These are phyloP conservation scores for Macrobrachium nipponense DNA, from an alignment of 1,140 invertebrate genomes.

Conservation along the genomic window DNA sequence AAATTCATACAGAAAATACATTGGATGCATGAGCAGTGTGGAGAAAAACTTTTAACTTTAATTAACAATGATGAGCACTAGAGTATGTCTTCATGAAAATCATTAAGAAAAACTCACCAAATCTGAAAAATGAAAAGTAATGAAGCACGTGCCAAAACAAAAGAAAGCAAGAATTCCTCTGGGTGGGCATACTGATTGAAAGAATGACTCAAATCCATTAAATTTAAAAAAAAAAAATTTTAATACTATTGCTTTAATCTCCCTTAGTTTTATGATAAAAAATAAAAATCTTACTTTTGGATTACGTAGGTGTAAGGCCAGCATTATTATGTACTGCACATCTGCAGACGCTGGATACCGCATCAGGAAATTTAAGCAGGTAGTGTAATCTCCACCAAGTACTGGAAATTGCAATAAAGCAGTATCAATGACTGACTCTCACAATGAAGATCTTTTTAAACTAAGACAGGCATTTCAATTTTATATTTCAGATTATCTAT, in stretches of 20 bases:
- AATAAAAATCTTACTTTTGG: constrained; percentile 28
- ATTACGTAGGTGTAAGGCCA: constrained; percentile 48
- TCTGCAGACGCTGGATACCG: constrained; percentile 46
- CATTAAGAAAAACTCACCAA: no score
- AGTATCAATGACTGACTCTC: background rate
- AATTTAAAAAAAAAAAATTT: no score
- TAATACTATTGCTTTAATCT: background rate
- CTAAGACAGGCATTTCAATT: background rate
- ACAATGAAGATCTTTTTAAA: background rate
- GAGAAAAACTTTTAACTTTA: no score
- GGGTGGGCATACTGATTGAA: background rate
- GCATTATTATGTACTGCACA: constrained; percentile 48
- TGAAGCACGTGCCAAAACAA: no score
- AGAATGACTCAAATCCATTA: background rate
- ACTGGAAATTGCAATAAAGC: constrained; percentile 7
- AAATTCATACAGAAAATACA: no score
- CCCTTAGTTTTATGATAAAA: no score
- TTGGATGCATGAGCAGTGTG: no score
- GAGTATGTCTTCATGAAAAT: no score
- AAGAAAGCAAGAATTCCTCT: no score
- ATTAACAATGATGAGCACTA: no score
- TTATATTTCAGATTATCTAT: no score
- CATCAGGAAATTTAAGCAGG: constrained; percentile 52
- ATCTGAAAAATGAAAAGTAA: no score
- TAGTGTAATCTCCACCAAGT: constrained; percentile 46